phyloP scores from a whole-genome alignment of 1,140 invertebrate genomes.

The Oppia nitens region DNA sequence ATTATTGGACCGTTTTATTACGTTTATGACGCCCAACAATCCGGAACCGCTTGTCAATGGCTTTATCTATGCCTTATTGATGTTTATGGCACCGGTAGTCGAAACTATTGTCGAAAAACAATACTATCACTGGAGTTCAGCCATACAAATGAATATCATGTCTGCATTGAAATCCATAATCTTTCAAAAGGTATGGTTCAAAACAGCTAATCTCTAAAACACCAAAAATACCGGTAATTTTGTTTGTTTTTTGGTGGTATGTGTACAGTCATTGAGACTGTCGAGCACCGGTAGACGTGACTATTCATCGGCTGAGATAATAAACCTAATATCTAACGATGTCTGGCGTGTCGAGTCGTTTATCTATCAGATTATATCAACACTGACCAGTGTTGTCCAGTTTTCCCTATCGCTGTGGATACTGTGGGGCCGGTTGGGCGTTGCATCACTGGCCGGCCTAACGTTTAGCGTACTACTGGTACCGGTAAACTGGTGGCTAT shows the following conservation, averaged over 20 bases:
- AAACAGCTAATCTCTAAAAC: background rate
- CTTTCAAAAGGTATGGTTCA: constrained; percentile 12
- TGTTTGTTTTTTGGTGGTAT: background rate
- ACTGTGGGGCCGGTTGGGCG: constrained; percentile 27
- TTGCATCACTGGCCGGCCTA: constrained; percentile 27
- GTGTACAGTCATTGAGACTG: constrained; percentile 13
- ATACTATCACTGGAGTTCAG: constrained; percentile 11
- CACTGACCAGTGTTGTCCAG: constrained; percentile 24
- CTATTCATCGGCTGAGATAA: constrained; percentile 20
- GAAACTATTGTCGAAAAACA: constrained; percentile 16
- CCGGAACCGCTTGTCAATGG: constrained; percentile 48
- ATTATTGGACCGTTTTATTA: constrained; percentile 9
- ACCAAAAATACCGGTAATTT: background rate
- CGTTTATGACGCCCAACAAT: constrained; percentile 30
- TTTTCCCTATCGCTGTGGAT: constrained; percentile 26
- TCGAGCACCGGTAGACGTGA: constrained; percentile 14
- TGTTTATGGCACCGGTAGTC: constrained; percentile 12
- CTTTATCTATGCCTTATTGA: constrained; percentile 9
- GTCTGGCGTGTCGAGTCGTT: background rate
- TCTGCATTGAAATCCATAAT: constrained; percentile 10
- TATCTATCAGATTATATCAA: constrained; percentile 12
- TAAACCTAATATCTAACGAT: constrained; percentile 21
- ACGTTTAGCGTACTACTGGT: constrained; percentile 45
- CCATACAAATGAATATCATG: constrained; percentile 8
- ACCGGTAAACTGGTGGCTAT: constrained; percentile 72